Percentiles rank a stretch among this genome's conserved stretches.
These are phyloP conservation scores for Python bivittatus DNA, from an alignment of 2,113 vertebrate species.

Conservation along the genomic window DNA sequence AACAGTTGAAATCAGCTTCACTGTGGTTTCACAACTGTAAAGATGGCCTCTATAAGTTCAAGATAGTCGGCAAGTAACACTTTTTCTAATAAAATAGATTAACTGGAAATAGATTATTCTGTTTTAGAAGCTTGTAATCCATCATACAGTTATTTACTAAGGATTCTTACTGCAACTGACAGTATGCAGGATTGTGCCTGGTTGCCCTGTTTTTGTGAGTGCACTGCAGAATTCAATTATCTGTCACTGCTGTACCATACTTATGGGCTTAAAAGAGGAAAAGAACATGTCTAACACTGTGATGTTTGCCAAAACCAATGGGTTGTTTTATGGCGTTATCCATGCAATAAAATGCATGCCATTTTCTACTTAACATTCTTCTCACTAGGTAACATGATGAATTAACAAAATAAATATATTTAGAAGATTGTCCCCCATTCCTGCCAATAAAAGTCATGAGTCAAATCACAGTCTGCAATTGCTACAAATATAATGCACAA, in stretches of 20 bases:
- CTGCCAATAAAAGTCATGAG: not conserved
- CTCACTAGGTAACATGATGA: not conserved
- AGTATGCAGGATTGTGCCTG: not conserved
- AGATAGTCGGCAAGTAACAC: not conserved
- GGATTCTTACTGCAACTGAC: not conserved
- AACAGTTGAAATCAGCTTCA: not conserved
- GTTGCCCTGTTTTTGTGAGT: not conserved
- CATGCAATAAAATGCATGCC: not conserved
- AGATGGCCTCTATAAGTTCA: constrained; percentile 32
- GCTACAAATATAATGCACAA: not conserved
- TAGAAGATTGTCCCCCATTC: not conserved
- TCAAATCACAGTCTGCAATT: not conserved
- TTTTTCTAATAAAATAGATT: not conserved
- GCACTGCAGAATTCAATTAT: not conserved
- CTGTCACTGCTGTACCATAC: not conserved
- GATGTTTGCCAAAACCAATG: not conserved
- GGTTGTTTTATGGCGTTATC: not conserved
- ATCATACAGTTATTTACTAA: not conserved
- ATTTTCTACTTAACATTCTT: not conserved
- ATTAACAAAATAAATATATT: not conserved
- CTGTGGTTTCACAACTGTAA: not conserved
- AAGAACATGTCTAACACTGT: not conserved
- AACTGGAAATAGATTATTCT: not conserved
- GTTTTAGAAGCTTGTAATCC: not conserved
- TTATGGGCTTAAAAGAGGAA: not conserved